Percentiles rank a stretch among this genome's conserved stretches.
These are phyloP conservation scores for Pyrocoelia pectoralis DNA, from an alignment of 2,888 invertebrate genomes.

Conservation along the genomic window DNA sequence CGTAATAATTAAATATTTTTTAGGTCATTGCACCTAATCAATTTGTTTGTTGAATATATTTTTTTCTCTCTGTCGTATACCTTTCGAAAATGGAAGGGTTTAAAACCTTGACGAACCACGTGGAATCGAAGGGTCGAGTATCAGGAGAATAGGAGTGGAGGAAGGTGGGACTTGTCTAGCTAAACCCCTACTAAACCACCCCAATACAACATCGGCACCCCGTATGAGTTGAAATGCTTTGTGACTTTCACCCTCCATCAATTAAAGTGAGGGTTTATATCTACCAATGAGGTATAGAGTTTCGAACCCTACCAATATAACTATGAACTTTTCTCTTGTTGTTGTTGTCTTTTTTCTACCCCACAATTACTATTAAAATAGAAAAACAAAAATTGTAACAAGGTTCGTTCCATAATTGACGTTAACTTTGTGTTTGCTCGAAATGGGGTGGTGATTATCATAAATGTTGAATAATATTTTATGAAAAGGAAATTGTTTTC, in stretches of 20 bases:
- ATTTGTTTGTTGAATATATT: background rate
- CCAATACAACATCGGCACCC: conserved; percentile 29
- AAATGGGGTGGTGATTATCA: too few relatives aligned
- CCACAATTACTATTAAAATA: background rate
- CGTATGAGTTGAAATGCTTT: conserved; percentile 25
- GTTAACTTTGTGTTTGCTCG: too few relatives aligned
- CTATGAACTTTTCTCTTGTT: conserved; percentile 22
- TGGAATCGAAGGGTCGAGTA: conserved; percentile 51
- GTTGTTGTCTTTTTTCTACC: conserved; percentile 2
- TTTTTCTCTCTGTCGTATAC: too few relatives aligned
- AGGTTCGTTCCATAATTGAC: too few relatives aligned
- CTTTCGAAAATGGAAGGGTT: background rate
- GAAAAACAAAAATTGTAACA: too few relatives aligned
- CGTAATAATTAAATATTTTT: background rate
- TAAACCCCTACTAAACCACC: conserved; percentile 31
- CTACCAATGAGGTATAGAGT: conserved; percentile 40
- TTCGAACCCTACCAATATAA: conserved; percentile 10
- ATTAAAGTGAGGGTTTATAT: conserved; percentile 38
- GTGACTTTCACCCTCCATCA: conserved; percentile 35
- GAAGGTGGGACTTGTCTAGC: conserved; percentile 44
- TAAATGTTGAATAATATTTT: too few relatives aligned
- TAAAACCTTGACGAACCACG: conserved; percentile 41
- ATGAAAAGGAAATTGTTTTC: too few relatives aligned
- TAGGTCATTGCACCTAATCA: background rate
- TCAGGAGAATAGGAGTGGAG: conserved; percentile 46